Evolutionary conservation across 2,797 vertebrate species (phyloP).

Genomic region (Bucorvus abyssinicus): DNA sequence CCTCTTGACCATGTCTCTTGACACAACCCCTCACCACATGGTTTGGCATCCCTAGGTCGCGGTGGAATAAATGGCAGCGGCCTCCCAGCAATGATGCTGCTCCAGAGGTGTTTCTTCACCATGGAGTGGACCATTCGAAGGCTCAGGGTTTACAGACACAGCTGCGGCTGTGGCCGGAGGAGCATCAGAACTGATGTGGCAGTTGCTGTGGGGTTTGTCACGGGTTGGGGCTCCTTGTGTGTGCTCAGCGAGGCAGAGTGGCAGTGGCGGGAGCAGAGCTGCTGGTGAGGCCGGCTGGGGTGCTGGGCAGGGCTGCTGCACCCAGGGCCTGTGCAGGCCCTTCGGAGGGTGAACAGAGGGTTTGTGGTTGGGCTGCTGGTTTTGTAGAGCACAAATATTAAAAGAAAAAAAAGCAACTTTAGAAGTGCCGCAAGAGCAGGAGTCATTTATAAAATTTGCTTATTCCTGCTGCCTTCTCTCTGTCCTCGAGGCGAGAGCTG

Average conservation of each 20-base stretch:
- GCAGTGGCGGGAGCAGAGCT: constrained; percentile 35
- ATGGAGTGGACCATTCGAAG: not conserved
- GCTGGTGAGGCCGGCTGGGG: not conserved
- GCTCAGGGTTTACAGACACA: constrained; percentile 31
- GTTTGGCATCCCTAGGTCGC: fast-evolving
- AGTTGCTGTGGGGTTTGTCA: not conserved
- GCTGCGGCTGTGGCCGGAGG: not conserved
- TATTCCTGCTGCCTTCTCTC: not conserved
- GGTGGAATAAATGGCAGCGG: fast-evolving
- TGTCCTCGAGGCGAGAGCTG: not conserved
- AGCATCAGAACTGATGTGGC: not conserved
- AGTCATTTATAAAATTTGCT: not conserved
- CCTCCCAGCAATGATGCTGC: not conserved
- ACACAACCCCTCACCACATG: fast-evolving
- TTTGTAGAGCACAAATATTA: not conserved
- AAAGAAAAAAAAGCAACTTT: not conserved
- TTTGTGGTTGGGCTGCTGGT: fast-evolving
- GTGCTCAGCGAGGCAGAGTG: constrained; percentile 37
- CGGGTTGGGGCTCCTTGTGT: not conserved
- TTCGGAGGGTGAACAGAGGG: not conserved
- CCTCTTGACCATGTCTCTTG: fast-evolving
- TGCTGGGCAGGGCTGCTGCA: not conserved
- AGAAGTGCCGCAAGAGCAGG: not conserved
- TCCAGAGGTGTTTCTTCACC: not conserved
- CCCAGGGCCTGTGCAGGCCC: not conserved